Base-by-base conservation (phyloP, 2,797 vertebrate genomes). In the Hydrocynus forskahlii region DNA sequence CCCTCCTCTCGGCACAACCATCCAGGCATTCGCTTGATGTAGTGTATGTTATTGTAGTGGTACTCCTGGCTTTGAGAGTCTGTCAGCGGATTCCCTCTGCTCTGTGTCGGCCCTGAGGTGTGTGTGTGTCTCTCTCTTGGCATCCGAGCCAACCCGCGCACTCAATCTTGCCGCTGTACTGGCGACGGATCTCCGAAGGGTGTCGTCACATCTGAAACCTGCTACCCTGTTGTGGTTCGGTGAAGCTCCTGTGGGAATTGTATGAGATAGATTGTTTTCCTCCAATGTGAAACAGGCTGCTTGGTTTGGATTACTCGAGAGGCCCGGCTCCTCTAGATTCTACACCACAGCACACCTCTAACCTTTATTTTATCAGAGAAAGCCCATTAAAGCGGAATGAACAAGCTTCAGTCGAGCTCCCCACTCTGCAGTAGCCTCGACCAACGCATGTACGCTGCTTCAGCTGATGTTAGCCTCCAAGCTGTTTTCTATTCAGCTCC, bases 81-180 rank as follows among this genome's bases (percentile, higher is more conserved):
- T 86, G 80, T 85, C 78, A 71, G 80, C 54, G 85, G 80, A 55
- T 73, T 76, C 71, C 69, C 67, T 83, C 85, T 88, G 88, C 72
- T 88, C 83, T 89, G 85, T 85, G 84, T 86, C 83, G 82, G 85
- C 86, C 88, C 78, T 70, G 74, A 73, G 38, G 17, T 29, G 17
- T 79, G 78, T 80, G 88, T 85, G n/a, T n/a, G n/a, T n/a, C n/a
- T n/a, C n/a, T n/a, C n/a, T n/a, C n/a, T n/a, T n/a, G n/a, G n/a
- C n/a, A n/a, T n/a, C n/a, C n/a, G n/a, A n/a, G n/a, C n/a, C n/a
- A n/a, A n/a, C n/a, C n/a, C n/a, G n/a, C n/a, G n/a, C n/a, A n/a
- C n/a, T n/a, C n/a, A n/a, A n/a, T n/a, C n/a, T n/a, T 43, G 2
- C 35, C 82, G 62, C 75, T 35, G 35, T 6, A 19, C 7, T 43